Conservation (phyloP, 2,888 invertebrate genomes). For the Cactoblastis cactorum region DNA sequence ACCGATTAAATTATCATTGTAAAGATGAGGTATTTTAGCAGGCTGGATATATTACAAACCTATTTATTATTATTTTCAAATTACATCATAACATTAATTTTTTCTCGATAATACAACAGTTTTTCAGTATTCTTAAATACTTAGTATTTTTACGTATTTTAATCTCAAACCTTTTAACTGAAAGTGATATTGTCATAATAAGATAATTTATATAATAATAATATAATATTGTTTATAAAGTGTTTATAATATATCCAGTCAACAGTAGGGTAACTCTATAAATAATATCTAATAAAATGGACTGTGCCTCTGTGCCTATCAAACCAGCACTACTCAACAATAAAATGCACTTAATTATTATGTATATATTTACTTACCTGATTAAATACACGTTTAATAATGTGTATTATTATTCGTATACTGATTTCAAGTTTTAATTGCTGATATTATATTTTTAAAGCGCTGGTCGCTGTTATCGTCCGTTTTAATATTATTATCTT, state of each 20-base stretch:
- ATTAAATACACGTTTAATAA: constrained; percentile 27
- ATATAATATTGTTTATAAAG: constrained; percentile 12
- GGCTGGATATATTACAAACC: constrained; percentile 31
- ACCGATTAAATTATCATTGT: constrained; percentile 47
- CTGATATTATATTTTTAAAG: constrained; percentile 28
- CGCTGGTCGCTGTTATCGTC: constrained; percentile 52
- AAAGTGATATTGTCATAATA: too few species aligned
- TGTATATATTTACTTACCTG: constrained; percentile 25
- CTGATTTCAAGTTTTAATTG: constrained; percentile 23
- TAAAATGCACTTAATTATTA: constrained; percentile 42
- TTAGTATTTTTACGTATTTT: too few species aligned
- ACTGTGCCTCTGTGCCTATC: constrained; percentile 75
- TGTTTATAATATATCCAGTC: constrained; percentile 30
- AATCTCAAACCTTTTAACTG: too few species aligned
- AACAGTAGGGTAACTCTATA: constrained; percentile 37
- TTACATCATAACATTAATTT: too few species aligned
- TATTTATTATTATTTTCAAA: background rate
- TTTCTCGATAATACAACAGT: too few species aligned
- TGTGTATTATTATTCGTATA: background rate
- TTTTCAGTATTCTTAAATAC: too few species aligned
- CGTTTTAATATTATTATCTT: constrained; percentile 16
- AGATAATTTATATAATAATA: background rate
- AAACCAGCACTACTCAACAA: constrained; percentile 62
- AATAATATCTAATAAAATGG: constrained; percentile 48
- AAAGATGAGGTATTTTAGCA: constrained; percentile 46